Evolutionary conservation across 1,140 invertebrate species (phyloP).

Genomic region (Thereuonema tuberculata): DNA sequence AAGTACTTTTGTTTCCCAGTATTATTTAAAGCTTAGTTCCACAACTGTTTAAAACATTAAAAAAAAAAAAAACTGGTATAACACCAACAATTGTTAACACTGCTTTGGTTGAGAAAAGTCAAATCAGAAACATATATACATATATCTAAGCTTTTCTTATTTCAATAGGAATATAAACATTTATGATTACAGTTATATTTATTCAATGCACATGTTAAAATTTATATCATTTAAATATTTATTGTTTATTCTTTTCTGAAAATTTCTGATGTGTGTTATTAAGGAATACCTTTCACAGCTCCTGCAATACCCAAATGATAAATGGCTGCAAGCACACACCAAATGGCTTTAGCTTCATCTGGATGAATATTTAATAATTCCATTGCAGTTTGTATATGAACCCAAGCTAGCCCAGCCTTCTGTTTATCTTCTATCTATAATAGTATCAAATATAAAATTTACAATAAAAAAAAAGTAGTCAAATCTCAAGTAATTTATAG

Average conservation of each 20-base stretch:
- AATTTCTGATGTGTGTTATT: too few species aligned
- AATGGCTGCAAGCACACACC: slow-evolving; percentile 73
- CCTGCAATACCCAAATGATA: slow-evolving; percentile 77
- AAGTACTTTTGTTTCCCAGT: too few species aligned
- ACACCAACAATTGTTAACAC: too few species aligned
- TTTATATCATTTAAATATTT: not conserved
- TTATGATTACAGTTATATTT: too few species aligned
- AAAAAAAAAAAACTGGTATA: too few species aligned
- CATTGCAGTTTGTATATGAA: slow-evolving; percentile 57
- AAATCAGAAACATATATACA: too few species aligned
- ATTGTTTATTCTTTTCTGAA: not conserved
- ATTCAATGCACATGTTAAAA: not conserved
- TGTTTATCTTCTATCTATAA: slow-evolving; percentile 57
- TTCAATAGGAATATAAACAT: too few species aligned
- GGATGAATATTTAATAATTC: slow-evolving; percentile 55
- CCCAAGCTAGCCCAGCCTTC: slow-evolving; percentile 59
- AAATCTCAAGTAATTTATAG: slow-evolving; percentile 1
- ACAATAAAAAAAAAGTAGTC: not conserved
- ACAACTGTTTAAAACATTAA: too few species aligned
- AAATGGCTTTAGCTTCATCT: slow-evolving; percentile 64
- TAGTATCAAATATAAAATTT: not conserved
- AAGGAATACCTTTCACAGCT: slow-evolving; percentile 33
- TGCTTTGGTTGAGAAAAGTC: too few species aligned
- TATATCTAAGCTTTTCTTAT: too few species aligned
- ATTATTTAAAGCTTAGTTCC: too few species aligned